Percentiles rank a stretch among this genome's conserved stretches.
These are phyloP conservation scores for Epinotia ramella DNA, from an alignment of 2,888 invertebrate genomes.

Conservation along the genomic window DNA sequence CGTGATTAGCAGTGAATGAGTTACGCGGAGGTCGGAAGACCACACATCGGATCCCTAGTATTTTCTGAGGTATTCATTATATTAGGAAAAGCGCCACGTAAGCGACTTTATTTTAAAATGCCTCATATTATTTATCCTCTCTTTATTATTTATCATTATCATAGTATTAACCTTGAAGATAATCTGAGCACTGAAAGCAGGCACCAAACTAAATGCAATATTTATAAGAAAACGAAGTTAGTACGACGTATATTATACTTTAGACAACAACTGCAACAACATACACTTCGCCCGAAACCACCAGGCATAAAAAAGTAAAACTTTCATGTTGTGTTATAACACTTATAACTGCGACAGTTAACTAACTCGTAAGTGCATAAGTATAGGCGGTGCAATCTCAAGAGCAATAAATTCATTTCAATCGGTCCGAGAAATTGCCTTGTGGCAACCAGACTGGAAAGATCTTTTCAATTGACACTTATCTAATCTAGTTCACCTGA, in stretches of 20 bases:
- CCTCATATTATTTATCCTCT: no score
- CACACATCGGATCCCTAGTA: no score
- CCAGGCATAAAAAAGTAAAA: neutral
- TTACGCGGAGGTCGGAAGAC: no score
- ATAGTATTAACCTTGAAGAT: neutral
- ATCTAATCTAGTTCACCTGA: constrained; percentile 42
- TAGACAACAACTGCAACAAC: no score
- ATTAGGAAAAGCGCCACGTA: no score
- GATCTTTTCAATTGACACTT: constrained; percentile 37
- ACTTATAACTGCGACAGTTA: neutral
- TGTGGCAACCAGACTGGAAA: constrained; percentile 26
- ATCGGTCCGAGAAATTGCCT: constrained; percentile 24
- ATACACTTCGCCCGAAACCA: no score
- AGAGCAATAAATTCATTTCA: constrained; percentile 30
- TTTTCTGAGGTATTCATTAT: no score
- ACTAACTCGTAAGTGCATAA: constrained; percentile 8
- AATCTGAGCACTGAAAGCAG: neutral
- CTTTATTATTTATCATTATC: no score
- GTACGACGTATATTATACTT: no score
- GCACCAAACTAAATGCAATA: neutral
- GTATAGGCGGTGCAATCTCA: constrained; percentile 25
- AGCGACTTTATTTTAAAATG: no score
- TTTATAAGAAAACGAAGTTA: neutral
- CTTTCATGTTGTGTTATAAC: constrained; percentile 2
- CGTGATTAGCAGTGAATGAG: no score